These are phyloP conservation scores for Limnephilus marmoratus DNA, from an alignment of 2,888 invertebrate genomes.

Conservation along the genomic window DNA sequence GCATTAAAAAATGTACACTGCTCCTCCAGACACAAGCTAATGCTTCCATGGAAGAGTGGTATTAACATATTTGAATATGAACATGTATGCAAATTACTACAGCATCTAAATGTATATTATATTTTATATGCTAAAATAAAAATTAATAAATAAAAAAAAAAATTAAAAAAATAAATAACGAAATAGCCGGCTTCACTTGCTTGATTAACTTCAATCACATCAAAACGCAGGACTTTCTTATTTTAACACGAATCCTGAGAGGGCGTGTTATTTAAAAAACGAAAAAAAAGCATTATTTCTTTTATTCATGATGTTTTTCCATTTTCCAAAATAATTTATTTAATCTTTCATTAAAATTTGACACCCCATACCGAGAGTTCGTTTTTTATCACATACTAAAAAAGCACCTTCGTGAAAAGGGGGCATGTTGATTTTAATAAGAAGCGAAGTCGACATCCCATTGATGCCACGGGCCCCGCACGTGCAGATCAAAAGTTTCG, in stretches of 20 bases:
- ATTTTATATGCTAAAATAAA: no score
- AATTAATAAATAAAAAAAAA: no score
- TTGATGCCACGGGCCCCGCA: constrained; percentile 32
- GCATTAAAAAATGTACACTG: no score
- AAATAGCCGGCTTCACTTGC: neutral
- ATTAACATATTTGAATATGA: no score
- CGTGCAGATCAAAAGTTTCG: constrained; percentile 36
- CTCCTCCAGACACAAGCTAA: no score
- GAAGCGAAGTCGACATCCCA: neutral
- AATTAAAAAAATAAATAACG: no score
- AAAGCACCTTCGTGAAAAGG: neutral
- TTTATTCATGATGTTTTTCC: neutral
- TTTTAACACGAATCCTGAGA: neutral
- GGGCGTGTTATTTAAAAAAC: neutral
- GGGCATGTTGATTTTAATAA: constrained; percentile 42
- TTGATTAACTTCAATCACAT: neutral
- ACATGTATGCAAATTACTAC: no score
- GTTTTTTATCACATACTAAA: neutral
- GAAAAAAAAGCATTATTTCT: neutral
- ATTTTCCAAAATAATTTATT: neutral
- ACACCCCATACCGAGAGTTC: neutral
- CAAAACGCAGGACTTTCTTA: neutral
- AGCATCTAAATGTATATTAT: no score
- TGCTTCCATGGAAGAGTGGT: no score
- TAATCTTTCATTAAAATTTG: neutral